These are phyloP conservation scores for Agrypnia vestita DNA, from an alignment of 1,140 invertebrate genomes.

Conservation along the genomic window DNA sequence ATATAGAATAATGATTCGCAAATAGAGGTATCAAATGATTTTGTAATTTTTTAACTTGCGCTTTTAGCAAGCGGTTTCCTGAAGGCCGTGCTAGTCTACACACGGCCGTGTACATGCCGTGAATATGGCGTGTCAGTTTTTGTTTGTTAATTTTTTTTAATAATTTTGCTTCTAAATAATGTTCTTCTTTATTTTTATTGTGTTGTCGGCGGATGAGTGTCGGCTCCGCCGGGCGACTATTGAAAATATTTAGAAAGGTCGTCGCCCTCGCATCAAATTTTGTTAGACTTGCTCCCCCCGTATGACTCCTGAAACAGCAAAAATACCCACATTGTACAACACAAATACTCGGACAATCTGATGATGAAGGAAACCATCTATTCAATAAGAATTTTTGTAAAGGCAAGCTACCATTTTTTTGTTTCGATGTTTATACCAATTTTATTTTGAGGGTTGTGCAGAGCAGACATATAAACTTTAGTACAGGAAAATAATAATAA, in stretches of 20 bases:
- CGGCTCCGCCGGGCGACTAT: slow-evolving; percentile 22
- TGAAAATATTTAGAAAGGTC: slow-evolving; percentile 46
- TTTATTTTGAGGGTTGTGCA: no score
- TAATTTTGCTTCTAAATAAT: slow-evolving; percentile 41
- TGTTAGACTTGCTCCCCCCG: slow-evolving; percentile 47
- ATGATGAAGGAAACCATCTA: no score
- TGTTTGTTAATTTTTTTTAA: not conserved
- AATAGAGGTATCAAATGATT: slow-evolving; percentile 3
- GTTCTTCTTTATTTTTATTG: not conserved
- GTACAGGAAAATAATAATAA: no score
- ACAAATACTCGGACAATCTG: not conserved
- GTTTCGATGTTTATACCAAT: no score
- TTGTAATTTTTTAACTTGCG: slow-evolving; percentile 1
- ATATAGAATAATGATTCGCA: slow-evolving; percentile 8
- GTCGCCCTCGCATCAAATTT: slow-evolving; percentile 52
- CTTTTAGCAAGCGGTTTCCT: no score
- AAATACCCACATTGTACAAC: not conserved
- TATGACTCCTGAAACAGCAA: slow-evolving; percentile 49
- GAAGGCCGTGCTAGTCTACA: no score
- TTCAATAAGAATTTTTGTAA: no score
- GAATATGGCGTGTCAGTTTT: slow-evolving; percentile 13
- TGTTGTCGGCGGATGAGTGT: slow-evolving; percentile 21
- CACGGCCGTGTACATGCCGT: no score
- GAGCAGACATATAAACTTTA: no score
- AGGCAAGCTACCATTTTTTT: no score